Conservation (phyloP, 23 tunicate genomes). For the Aplidium turbinatum region DNA sequence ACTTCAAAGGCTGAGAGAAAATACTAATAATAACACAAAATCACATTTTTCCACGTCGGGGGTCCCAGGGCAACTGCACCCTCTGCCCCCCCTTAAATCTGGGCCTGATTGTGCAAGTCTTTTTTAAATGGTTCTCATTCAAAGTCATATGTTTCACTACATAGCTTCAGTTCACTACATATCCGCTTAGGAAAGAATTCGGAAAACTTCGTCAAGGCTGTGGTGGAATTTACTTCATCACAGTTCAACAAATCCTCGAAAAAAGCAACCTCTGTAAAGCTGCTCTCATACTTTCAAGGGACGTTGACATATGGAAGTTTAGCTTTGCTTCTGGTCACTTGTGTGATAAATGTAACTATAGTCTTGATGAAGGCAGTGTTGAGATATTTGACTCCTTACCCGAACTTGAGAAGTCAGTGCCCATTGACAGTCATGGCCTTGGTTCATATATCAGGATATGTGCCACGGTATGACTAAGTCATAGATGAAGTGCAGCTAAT, state of each 20-base stretch:
- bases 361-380: background rate
- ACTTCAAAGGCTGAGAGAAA: too few species aligned
- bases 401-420: conserved; percentile 4
- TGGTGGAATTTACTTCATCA: conserved; percentile 13
- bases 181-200: conserved; percentile 5
- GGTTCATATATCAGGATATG: too few species aligned
- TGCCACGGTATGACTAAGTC: too few species aligned
- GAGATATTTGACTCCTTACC: conserved; percentile 25
- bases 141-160: too few species aligned
- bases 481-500: too few species aligned
- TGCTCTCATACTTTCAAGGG: background rate
- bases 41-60: too few species aligned
- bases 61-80: too few species aligned
- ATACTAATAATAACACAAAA: too few species aligned
- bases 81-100: too few species aligned
- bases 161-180: conserved; percentile 24
- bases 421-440: too few species aligned
- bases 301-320: background rate
- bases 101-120: too few species aligned
- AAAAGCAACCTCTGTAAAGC: conserved; percentile 10
- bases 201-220: conserved; percentile 14
- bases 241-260: conserved; percentile 11
- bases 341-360: conserved; percentile 12
- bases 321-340: background rate
- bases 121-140: too few species aligned